Percentiles rank a stretch among this genome's conserved stretches.
phyloP scores from a whole-genome alignment of 30 jellyfish, hydroid and myxozoan species.

The Haliclystus octoradiatus region DNA sequence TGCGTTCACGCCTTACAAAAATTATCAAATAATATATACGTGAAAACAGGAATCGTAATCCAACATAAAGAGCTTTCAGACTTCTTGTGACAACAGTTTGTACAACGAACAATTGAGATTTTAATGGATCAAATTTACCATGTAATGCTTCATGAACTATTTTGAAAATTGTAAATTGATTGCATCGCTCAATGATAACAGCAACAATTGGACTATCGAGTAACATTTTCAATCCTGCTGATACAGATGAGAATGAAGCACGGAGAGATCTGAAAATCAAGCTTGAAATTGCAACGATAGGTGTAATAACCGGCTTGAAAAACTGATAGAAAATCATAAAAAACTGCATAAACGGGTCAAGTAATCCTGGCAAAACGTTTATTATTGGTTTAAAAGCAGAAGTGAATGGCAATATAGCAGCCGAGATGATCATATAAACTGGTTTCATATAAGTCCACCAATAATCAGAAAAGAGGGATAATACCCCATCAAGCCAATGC shows the following conservation, averaged over 20 bases:
- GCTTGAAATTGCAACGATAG: constrained; percentile 25
- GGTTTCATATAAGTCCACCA: constrained; percentile 98
- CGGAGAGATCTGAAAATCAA: neutral
- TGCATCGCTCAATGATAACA: constrained; percentile 20
- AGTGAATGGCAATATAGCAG: constrained; percentile 46
- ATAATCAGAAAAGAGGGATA: constrained; percentile 38
- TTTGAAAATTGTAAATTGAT: constrained; percentile 36
- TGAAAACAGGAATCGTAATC: constrained; percentile 45
- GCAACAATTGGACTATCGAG: constrained; percentile 24
- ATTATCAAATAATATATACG: constrained; percentile 48
- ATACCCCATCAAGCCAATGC: constrained; percentile 66
- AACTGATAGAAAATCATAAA: constrained; percentile 36
- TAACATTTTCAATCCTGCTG: neutral
- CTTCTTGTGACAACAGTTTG: constrained; percentile 58
- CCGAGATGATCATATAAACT: constrained; percentile 39
- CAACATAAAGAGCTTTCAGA: constrained; percentile 42
- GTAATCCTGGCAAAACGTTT: constrained; percentile 38
- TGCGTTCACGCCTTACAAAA: constrained; percentile 76
- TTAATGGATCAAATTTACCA: constrained; percentile 84
- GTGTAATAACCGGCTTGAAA: constrained; percentile 50
- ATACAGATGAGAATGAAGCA: neutral
- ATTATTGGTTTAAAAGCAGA: constrained; percentile 72
- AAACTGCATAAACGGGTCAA: constrained; percentile 57
- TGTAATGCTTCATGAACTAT: constrained; percentile 54
- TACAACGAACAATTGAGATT: constrained; percentile 76